These are phyloP conservation scores for Acridotheres tristis DNA, from an alignment of 2,797 vertebrate genomes.

Conservation along the genomic window DNA sequence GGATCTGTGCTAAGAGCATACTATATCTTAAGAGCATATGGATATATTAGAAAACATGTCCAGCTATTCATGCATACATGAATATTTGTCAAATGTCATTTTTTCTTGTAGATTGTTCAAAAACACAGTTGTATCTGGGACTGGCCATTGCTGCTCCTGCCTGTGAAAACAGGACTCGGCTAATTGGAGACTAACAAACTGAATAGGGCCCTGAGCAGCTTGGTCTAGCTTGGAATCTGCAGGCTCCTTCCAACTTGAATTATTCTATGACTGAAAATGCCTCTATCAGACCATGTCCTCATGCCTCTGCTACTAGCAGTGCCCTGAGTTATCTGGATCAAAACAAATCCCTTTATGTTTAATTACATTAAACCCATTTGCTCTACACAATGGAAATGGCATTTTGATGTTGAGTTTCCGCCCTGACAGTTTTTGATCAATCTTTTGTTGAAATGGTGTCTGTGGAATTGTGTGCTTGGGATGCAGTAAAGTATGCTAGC, in stretches of 20 bases:
- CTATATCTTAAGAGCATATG: neutral
- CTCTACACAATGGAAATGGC: neutral
- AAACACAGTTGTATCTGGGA: neutral
- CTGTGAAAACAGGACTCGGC: neutral
- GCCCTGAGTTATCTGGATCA: neutral
- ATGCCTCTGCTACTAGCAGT: neutral
- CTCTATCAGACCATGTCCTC: neutral
- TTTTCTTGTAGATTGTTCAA: neutral
- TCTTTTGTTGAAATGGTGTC: neutral
- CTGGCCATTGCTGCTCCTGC: neutral
- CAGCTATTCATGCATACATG: neutral
- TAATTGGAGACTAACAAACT: neutral
- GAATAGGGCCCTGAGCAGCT: neutral
- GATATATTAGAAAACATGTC: neutral
- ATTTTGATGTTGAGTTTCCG: neutral
- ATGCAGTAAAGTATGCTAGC: neutral
- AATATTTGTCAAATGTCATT: neutral
- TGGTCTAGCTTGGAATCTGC: neutral
- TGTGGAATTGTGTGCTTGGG: neutral
- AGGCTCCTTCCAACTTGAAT: neutral
- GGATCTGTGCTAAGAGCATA: neutral
- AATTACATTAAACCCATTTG: neutral
- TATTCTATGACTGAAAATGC: neutral
- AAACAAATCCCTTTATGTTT: neutral
- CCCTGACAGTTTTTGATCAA: constrained; percentile 1